Base-by-base conservation (phyloP, 2,888 invertebrate genomes). In the Hydroisotoma schaefferi region DNA sequence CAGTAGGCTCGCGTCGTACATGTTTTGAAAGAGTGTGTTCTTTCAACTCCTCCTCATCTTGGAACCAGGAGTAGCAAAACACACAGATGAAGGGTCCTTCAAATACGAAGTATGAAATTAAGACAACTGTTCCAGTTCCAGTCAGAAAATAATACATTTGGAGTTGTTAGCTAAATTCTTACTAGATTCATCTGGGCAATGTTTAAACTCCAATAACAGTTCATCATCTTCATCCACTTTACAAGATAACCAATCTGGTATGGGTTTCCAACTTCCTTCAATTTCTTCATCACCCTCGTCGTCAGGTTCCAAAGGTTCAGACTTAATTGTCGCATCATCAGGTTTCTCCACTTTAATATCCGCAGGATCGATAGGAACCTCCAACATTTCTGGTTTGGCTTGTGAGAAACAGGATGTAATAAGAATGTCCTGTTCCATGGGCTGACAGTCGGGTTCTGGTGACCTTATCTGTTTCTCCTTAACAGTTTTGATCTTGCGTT, bases 11-110 rank as follows among this genome's bases (percentile, higher is more conserved):
- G 8, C 59, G 63, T 18, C 60, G 27, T 43, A 43, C 56, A 55
- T 68, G 68, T 10, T 40, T 55, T n/a, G 47, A 23, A 27, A 52
- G 60, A 40, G 70, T 59, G 51, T 72, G 72, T 20, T 54, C 29
- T 1, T 63, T 51, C 8, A 72, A 52, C 15, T 67, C 66, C 8
- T 59, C 40, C 15, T 55, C 44, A 2, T 55, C 47, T 6, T 56
- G 57, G 44, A 64, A 63, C 70, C 70, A 71, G 2, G 59, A 48
- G 44, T 72, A 72, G 38, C 72, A 72, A 5, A 72, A 57, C 27
- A 65, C 61, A 44, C 72, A 72, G 59, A 72, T 67, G 2, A 52
- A 53, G 3, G 67, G 66, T 61, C 63, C 71, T 71, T 26, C n/a
- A 47, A 57, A 6, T 18, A 23, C 40, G 15, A 2, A 38, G 27